Evolutionary conservation across 2,888 invertebrate species (phyloP).

Genomic region (Ernsta delagoae): DNA sequence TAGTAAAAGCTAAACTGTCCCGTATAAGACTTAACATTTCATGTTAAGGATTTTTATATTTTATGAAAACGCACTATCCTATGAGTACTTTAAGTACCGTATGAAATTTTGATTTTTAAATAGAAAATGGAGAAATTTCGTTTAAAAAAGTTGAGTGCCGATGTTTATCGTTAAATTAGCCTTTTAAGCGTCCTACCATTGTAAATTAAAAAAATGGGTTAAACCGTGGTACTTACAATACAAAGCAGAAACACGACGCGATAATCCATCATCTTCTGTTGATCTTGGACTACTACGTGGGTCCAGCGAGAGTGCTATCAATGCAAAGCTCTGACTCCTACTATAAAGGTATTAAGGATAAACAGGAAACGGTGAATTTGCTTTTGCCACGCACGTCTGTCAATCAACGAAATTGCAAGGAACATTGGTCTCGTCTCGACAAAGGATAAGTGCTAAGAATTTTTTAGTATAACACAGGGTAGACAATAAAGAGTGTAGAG

Average conservation of each 20-base stretch:
- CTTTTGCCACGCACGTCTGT: slow-evolving; percentile 60
- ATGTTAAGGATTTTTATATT: too few species aligned
- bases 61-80: too few species aligned
- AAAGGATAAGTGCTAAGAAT: slow-evolving; percentile 7
- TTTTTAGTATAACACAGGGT: not conserved
- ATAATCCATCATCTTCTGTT: slow-evolving; percentile 55
- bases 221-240: slow-evolving; percentile 56
- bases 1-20: too few species aligned
- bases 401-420: slow-evolving; percentile 48
- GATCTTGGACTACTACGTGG: not conserved
- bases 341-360: slow-evolving; percentile 57
- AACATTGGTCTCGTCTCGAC: slow-evolving; percentile 47
- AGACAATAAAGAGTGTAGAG: too few species aligned
- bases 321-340: slow-evolving; percentile 54
- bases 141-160: too few species aligned
- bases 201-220: too few species aligned
- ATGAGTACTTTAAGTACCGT: too few species aligned
- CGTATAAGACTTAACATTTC: too few species aligned
- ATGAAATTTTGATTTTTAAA: too few species aligned
- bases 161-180: too few species aligned
- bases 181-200: too few species aligned
- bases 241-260: slow-evolving; percentile 55
- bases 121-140: too few species aligned
- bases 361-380: slow-evolving; percentile 68
- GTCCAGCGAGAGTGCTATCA: slow-evolving; percentile 46